Percentiles rank a stretch among this genome's conserved stretches.
Evolutionary conservation across 2,113 vertebrate species (phyloP).

Genomic region (Hymenochirus boettgeri): DNA sequence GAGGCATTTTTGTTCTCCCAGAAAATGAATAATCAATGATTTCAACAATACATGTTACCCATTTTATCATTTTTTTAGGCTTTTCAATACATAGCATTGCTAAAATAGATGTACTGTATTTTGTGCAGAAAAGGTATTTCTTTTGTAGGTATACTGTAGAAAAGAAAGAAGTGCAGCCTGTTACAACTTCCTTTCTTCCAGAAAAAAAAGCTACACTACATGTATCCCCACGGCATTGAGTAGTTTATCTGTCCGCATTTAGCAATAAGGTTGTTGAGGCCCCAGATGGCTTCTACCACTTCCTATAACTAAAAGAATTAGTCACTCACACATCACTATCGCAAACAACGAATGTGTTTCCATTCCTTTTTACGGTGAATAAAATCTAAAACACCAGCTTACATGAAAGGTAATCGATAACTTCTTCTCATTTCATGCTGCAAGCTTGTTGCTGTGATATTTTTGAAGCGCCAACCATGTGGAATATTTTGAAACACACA

Average conservation of each 20-base stretch:
- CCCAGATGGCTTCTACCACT: not conserved
- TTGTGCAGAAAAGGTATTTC: too few relatives aligned
- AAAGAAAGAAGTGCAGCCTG: too few relatives aligned
- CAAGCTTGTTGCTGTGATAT: constrained; percentile 49
- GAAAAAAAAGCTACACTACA: too few relatives aligned
- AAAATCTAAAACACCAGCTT: constrained; percentile 33
- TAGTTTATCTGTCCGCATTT: not conserved
- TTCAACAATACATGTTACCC: too few relatives aligned
- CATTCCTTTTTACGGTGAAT: constrained; percentile 39
- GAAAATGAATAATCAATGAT: too few relatives aligned
- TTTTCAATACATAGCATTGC: too few relatives aligned
- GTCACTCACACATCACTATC: constrained; percentile 5
- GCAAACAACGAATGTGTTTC: not conserved
- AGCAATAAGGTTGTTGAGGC: not conserved
- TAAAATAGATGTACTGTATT: too few relatives aligned
- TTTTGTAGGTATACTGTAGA: too few relatives aligned
- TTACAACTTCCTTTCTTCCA: too few relatives aligned
- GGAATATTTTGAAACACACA: constrained; percentile 49
- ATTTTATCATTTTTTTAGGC: too few relatives aligned
- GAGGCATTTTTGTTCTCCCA: too few relatives aligned
- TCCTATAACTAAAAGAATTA: constrained; percentile 13
- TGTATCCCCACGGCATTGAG: not conserved
- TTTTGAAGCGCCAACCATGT: constrained; percentile 40
- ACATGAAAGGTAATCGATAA: constrained; percentile 44
- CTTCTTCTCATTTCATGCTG: constrained; percentile 49